phyloP scores from a whole-genome alignment of 2,888 invertebrate species.

The Torymus texanus region DNA sequence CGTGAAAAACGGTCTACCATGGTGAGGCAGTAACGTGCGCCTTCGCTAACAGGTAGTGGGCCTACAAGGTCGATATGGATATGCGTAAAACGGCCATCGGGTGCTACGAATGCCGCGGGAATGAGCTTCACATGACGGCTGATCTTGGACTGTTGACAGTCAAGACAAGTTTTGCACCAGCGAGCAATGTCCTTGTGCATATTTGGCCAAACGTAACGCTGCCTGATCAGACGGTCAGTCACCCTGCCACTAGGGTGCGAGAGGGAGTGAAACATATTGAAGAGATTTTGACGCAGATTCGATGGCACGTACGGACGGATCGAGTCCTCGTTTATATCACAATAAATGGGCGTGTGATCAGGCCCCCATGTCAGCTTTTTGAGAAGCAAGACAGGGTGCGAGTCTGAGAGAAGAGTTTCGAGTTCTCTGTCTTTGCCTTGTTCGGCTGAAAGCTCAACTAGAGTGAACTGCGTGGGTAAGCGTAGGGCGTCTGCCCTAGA shows the following conservation, averaged over 20 bases:
- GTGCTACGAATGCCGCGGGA: background rate
- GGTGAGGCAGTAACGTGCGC: background rate
- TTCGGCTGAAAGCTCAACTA: too few relatives aligned
- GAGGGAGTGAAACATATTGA: background rate
- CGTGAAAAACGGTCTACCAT: constrained; percentile 62
- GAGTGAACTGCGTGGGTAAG: background rate
- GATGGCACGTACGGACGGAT: background rate
- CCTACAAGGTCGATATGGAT: background rate
- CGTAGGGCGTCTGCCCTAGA: background rate
- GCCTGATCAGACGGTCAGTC: background rate
- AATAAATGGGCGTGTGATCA: background rate
- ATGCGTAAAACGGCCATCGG: background rate
- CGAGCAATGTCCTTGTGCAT: background rate
- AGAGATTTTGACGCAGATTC: background rate
- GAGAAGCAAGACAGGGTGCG: background rate
- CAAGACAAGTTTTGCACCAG: background rate
- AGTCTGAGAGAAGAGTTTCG: background rate
- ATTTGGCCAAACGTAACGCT: background rate
- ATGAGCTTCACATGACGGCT: background rate
- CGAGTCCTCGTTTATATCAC: background rate
- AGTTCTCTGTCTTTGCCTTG: background rate
- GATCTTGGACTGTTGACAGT: background rate
- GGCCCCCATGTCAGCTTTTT: background rate
- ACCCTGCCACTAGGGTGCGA: background rate
- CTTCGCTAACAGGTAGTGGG: background rate